phyloP scores from a whole-genome alignment of 2,888 invertebrate genomes.

The Campopleginae sp. region DNA sequence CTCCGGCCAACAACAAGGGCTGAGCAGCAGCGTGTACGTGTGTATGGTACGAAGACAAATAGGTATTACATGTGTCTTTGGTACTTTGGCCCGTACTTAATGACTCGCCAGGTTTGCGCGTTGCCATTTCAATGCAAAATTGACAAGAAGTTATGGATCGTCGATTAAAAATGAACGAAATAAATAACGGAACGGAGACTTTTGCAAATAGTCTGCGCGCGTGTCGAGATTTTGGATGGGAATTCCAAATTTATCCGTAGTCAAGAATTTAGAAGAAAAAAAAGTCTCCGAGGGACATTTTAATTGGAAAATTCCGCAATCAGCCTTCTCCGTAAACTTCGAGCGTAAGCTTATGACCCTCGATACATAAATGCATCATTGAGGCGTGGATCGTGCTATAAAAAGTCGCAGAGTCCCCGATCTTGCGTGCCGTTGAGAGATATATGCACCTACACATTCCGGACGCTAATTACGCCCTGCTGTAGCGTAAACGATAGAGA shows the following conservation, averaged over 20 bases:
- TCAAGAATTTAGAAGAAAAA: neutral
- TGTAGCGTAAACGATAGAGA: conserved; percentile 49
- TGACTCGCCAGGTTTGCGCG: conserved; percentile 25
- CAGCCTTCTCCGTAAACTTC: neutral
- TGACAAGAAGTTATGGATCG: neutral
- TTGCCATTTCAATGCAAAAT: conserved; percentile 14
- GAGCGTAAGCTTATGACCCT: neutral
- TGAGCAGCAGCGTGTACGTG: conserved; percentile 23
- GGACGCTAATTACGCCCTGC: conserved; percentile 67
- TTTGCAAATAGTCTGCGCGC: neutral
- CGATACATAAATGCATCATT: conserved; percentile 35
- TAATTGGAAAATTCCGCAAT: neutral
- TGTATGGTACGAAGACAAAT: conserved; percentile 26
- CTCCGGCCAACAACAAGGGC: conserved; percentile 24
- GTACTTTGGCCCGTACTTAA: conserved; percentile 34
- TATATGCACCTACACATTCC: conserved; percentile 66
- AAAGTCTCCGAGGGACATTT: neutral
- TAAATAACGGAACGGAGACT: neutral
- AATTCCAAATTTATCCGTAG: neutral
- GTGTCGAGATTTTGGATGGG: neutral
- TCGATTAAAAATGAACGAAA: neutral
- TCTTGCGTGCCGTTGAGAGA: conserved; percentile 55
- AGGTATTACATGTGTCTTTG: conserved; percentile 10
- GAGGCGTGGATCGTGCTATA: conserved; percentile 49
- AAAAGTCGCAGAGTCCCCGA: conserved; percentile 43